phyloP scores from a whole-genome alignment of 1,140 invertebrate species.

The Ceratina calcarata region DNA sequence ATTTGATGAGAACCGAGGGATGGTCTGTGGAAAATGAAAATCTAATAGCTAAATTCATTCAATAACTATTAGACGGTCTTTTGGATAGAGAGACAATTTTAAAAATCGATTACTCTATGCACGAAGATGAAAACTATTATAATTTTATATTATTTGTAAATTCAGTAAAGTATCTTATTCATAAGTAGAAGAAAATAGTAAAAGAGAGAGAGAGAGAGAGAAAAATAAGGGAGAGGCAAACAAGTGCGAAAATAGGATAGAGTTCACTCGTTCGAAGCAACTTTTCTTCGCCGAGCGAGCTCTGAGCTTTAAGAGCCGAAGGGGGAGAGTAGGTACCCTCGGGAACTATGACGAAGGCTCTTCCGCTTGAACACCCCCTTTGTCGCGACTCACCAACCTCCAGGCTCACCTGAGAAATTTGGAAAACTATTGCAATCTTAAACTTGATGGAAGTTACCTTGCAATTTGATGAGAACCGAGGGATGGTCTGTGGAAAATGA shows the following conservation, averaged over 20 bases:
- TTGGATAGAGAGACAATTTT: too few species aligned
- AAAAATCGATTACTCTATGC: too few species aligned
- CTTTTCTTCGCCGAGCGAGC: constrained; percentile 20
- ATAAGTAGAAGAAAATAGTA: too few species aligned
- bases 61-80: neutral
- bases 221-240: neutral
- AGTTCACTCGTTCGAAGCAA: constrained; percentile 34
- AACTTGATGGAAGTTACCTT: neutral
- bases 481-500: neutral
- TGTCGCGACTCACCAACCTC: neutral
- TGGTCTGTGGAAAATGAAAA: neutral
- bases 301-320: constrained; percentile 14
- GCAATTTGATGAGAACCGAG: neutral
- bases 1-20: neutral
- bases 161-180: too few species aligned
- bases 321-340: constrained; percentile 26
- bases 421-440: neutral
- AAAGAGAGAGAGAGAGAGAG: neutral
- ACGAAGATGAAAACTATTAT: too few species aligned
- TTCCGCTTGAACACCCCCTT: neutral
- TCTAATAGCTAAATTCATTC: neutral
- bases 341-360: constrained; percentile 43
- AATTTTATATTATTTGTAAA: too few species aligned
- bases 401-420: neutral
- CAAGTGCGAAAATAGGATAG: constrained; percentile 25